Evolutionary conservation across 2,888 invertebrate species (phyloP).

Genomic region (Troides oblongomaculatus): DNA sequence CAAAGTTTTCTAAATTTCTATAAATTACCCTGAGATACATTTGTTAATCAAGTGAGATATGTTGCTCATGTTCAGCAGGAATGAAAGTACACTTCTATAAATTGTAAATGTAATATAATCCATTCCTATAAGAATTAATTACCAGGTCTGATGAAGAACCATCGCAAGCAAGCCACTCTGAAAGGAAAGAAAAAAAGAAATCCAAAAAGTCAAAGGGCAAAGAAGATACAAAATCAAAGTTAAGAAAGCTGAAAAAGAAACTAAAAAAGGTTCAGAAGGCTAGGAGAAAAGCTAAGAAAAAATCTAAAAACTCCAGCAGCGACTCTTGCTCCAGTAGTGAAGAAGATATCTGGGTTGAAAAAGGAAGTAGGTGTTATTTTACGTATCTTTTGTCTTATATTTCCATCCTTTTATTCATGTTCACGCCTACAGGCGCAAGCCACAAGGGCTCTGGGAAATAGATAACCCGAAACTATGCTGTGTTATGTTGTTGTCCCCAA

Average conservation of each 20-base stretch:
- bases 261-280: conserved; percentile 77
- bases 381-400: not conserved
- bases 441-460: too few relatives aligned
- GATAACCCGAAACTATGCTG: too few relatives aligned
- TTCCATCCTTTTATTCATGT: not conserved
- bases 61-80: too few relatives aligned
- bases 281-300: conserved; percentile 74
- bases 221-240: conserved; percentile 79
- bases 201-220: conserved; percentile 63
- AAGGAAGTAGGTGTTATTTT: conserved; percentile 66
- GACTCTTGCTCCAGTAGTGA: conserved; percentile 59
- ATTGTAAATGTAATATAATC: too few relatives aligned
- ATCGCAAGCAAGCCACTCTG: conserved; percentile 50
- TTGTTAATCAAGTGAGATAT: too few relatives aligned
- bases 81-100: too few relatives aligned
- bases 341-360: conserved; percentile 85
- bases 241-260: conserved; percentile 78
- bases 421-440: not conserved
- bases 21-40: too few relatives aligned
- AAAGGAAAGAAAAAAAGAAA: conserved; percentile 71
- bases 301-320: conserved; percentile 61
- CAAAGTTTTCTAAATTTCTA: too few relatives aligned
- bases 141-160: conserved; percentile 74
- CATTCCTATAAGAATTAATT: conserved; percentile 1
- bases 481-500: too few relatives aligned